phyloP scores from a whole-genome alignment of 2,888 invertebrate species.

The Chrysolina oricalcia region DNA sequence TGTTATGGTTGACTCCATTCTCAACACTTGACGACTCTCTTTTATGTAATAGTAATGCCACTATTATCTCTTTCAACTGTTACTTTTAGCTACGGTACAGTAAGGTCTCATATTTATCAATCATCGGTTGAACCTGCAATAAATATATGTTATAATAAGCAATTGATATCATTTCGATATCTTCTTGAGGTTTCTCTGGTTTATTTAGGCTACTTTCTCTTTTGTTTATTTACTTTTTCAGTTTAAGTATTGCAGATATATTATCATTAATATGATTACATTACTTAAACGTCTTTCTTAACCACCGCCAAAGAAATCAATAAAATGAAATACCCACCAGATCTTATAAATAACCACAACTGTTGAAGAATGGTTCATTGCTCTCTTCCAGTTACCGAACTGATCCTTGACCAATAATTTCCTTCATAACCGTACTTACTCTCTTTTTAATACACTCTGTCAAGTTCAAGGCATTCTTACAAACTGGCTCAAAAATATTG shows the following conservation, averaged over 20 bases:
- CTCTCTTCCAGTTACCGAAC: conserved; percentile 12
- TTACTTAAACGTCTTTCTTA: neutral
- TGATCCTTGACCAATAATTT: conserved; percentile 15
- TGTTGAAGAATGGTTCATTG: conserved; percentile 4
- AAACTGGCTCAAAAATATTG: conserved; percentile 25
- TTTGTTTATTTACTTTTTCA: neutral
- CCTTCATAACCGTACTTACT: conserved; percentile 20
- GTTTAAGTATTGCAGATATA: neutral
- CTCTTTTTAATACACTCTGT: conserved; percentile 14
- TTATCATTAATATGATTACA: neutral
- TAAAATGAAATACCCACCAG: neutral
- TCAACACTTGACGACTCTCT: no score
- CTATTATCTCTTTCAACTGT: no score
- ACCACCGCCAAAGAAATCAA: neutral
- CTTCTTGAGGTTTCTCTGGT: neutral
- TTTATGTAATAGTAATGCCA: no score
- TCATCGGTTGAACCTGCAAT: no score
- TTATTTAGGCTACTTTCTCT: neutral
- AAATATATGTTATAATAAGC: no score
- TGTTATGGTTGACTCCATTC: no score
- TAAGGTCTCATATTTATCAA: no score
- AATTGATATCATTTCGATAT: no score
- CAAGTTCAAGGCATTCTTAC: conserved; percentile 19
- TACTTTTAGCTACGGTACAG: no score
- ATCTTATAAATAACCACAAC: neutral